phyloP scores from a whole-genome alignment of 2,888 invertebrate species.

The Hyppa rectilinea region DNA sequence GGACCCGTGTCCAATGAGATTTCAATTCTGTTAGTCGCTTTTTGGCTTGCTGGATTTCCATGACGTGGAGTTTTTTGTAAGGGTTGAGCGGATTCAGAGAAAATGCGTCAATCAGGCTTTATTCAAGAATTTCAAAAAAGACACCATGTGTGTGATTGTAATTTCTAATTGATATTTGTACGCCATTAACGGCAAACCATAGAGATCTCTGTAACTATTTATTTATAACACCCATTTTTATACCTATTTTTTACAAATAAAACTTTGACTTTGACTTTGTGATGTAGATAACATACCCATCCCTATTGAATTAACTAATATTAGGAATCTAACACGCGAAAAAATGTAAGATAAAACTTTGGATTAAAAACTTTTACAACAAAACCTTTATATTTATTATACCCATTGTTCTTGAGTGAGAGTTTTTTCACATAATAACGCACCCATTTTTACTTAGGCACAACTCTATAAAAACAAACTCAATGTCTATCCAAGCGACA shows the following conservation, averaged over 20 bases:
- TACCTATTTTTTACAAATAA: too few species aligned
- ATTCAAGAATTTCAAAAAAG: neutral
- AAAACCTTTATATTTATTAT: neutral
- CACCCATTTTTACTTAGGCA: neutral
- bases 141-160: too few species aligned
- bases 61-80: conserved; percentile 28
- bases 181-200: too few species aligned
- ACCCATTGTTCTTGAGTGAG: neutral
- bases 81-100: neutral
- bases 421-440: neutral
- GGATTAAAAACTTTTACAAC: neutral
- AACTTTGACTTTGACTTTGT: too few species aligned
- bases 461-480: conserved; percentile 1
- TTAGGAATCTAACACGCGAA: too few species aligned
- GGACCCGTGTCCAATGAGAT: conserved; percentile 72
- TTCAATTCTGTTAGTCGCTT: conserved; percentile 75
- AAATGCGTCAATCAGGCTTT: neutral
- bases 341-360: neutral
- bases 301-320: neutral
- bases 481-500: conserved; percentile 24
- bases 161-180: too few species aligned
- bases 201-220: too few species aligned
- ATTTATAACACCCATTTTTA: too few species aligned
- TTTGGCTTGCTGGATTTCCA: conserved; percentile 69
- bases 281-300: neutral